Conservation (phyloP, 2,113 vertebrate species). For the Platycercus adscitus region DNA sequence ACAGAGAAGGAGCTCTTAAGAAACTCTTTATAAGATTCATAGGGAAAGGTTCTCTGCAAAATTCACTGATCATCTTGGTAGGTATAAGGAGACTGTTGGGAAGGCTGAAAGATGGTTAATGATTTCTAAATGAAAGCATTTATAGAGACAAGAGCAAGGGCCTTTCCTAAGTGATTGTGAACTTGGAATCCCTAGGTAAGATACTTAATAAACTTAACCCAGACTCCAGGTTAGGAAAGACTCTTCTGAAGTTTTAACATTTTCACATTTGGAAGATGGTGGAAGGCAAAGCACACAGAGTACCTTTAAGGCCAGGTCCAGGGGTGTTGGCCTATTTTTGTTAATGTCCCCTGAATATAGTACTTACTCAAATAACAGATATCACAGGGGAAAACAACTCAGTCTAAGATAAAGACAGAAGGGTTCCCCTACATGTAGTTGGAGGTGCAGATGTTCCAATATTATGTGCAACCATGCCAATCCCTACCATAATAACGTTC, state of each 20-base stretch:
- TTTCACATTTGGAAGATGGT: neutral
- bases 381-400: neutral
- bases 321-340: neutral
- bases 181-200: neutral
- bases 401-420: neutral
- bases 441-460: neutral
- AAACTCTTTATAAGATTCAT: neutral
- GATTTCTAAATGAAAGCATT: neutral
- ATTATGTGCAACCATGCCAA: neutral
- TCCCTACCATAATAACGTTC: neutral
- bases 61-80: neutral
- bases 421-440: neutral
- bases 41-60: neutral
- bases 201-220: neutral
- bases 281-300: neutral
- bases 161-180: neutral
- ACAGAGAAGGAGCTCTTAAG: neutral
- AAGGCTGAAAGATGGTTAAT: neutral
- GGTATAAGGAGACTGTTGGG: neutral
- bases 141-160: neutral
- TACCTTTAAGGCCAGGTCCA: neutral
- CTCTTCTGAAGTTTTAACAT: neutral
- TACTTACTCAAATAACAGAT: neutral
- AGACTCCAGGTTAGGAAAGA: neutral
- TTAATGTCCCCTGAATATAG: neutral